Conservation (phyloP, 2,113 vertebrate species). For the Bos javanicus region DNA sequence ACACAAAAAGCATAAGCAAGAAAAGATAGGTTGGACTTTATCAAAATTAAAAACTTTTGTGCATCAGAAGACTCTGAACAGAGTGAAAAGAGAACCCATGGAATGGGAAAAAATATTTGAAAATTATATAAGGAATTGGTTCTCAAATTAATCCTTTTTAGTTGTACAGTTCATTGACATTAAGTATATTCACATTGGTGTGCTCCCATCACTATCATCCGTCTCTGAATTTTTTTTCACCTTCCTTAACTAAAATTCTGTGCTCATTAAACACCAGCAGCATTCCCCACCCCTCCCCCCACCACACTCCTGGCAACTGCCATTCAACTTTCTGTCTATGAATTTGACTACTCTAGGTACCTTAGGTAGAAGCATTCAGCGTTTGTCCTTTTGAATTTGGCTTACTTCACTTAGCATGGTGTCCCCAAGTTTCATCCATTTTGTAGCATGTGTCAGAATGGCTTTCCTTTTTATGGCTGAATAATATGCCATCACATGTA, state of each 20-base stretch:
- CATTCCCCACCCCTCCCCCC: background rate
- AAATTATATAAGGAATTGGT: background rate
- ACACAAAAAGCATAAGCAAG: background rate
- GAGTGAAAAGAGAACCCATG: background rate
- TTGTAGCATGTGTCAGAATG: background rate
- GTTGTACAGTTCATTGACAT: background rate
- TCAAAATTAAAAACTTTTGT: background rate
- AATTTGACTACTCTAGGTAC: background rate
- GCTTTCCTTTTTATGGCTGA: background rate
- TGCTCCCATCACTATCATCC: background rate
- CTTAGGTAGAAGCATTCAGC: background rate
- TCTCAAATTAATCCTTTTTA: background rate
- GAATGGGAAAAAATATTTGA: background rate
- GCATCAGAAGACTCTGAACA: background rate
- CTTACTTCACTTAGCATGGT: background rate
- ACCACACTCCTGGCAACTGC: background rate
- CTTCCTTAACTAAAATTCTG: background rate
- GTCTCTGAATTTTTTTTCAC: constrained; percentile 4
- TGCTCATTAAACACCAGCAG: background rate
- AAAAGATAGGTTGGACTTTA: constrained; percentile 2
- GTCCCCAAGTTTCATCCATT: background rate
- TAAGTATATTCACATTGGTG: background rate
- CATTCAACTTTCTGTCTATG: background rate
- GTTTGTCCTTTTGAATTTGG: background rate
- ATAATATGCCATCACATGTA: background rate